Percentiles rank a stretch among this genome's conserved stretches.
Conservation (phyloP, 2,113 vertebrate genomes). For the Noturus placidus region DNA sequence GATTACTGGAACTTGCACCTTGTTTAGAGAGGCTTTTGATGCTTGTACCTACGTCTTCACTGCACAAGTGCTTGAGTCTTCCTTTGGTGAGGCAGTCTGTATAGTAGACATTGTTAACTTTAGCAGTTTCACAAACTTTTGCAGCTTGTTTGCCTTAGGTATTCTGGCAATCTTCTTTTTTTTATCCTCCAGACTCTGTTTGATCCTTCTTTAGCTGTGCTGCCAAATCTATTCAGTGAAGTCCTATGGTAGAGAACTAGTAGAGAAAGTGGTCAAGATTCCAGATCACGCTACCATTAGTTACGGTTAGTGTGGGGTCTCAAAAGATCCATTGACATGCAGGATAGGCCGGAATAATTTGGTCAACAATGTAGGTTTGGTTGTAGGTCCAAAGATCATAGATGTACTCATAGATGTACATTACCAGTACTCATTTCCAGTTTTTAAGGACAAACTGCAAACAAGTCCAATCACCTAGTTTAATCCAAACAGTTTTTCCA, state of each 20-base stretch:
- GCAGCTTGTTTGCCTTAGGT: neutral
- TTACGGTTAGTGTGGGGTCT: neutral
- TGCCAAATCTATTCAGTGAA: neutral
- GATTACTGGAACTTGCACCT: neutral
- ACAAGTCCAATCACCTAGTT: neutral
- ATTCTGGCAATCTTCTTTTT: neutral
- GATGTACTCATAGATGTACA: no score
- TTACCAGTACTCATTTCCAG: neutral
- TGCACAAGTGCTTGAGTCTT: neutral
- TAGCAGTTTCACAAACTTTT: neutral
- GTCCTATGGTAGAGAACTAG: neutral
- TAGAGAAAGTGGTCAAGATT: neutral
- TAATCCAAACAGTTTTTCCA: no score
- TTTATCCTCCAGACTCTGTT: neutral
- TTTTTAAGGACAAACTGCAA: neutral
- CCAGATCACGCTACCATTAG: neutral
- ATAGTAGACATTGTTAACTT: neutral
- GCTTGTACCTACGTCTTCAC: neutral
- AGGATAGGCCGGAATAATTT: neutral
- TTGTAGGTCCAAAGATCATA: neutral
- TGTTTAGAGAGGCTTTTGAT: neutral
- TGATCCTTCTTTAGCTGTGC: neutral
- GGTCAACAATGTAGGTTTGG: neutral
- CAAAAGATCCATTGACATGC: neutral
- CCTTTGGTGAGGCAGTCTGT: neutral